A percentile compares a stretch with the other conserved stretches of the same genome.
Conservation (phyloP, 2,113 vertebrate species). For the Dromaius novaehollandiae region DNA sequence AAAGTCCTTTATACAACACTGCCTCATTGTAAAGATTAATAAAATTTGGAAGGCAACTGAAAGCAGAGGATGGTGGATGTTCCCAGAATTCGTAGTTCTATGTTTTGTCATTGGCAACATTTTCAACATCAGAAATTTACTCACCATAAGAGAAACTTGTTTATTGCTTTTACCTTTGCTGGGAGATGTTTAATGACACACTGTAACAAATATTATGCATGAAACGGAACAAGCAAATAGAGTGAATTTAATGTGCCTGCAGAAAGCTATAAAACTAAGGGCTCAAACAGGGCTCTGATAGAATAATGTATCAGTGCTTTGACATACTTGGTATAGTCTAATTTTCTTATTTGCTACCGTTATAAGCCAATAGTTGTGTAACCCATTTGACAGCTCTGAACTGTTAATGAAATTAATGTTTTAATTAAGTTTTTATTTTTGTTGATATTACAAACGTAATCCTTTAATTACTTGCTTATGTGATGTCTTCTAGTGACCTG, state of each 20-base stretch:
- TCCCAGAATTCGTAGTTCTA: background rate
- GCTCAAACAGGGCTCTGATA: background rate
- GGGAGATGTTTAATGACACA: background rate
- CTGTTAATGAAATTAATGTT: background rate
- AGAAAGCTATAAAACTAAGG: background rate
- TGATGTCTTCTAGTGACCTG: background rate
- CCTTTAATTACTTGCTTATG: background rate
- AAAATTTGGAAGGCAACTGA: background rate
- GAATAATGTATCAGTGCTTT: background rate
- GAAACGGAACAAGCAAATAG: background rate
- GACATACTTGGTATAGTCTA: background rate
- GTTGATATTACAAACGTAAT: background rate
- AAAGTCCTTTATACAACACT: background rate
- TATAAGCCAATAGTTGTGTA: background rate
- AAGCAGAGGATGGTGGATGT: rapidly evolving
- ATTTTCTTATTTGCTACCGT: background rate
- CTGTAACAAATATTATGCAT: background rate
- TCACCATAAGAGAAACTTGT: background rate
- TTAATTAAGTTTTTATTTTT: background rate
- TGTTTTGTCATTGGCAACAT: background rate
- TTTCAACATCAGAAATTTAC: background rate
- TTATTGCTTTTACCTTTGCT: background rate
- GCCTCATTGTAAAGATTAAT: background rate
- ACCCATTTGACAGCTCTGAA: background rate
- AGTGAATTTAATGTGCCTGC: background rate